Percentiles rank a stretch among this genome's conserved stretches.
Conservation (phyloP, 2,113 vertebrate genomes). For the Tichodroma muraria region DNA sequence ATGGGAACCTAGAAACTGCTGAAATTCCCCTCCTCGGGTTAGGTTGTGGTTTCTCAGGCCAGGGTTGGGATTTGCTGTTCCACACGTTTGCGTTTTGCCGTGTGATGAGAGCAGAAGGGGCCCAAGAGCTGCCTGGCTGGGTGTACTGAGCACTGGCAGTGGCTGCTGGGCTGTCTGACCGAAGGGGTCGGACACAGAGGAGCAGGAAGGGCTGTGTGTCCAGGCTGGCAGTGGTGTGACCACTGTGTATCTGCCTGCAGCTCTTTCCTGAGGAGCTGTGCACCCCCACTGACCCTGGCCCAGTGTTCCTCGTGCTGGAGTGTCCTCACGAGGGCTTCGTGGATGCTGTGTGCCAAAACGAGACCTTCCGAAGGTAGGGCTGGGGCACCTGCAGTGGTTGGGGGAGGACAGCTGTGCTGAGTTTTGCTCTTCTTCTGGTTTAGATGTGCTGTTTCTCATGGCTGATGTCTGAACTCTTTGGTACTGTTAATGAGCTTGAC, state of each 20-base stretch:
- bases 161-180: background rate
- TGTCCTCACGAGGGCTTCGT: slow-evolving; percentile 89
- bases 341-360: slow-evolving; percentile 71
- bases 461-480: background rate
- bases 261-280: slow-evolving; percentile 88
- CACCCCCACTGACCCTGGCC: slow-evolving; percentile 81
- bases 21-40: background rate
- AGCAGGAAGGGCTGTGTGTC: background rate
- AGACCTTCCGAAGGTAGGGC: slow-evolving; percentile 65
- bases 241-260: slow-evolving; percentile 58
- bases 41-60: background rate
- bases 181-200: accelerated
- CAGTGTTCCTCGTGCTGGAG: slow-evolving; percentile 83
- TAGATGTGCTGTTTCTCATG: background rate
- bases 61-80: background rate
- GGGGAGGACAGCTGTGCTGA: background rate
- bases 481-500: background rate
- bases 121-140: background rate
- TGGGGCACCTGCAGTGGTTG: accelerated
- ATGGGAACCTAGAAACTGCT: background rate
- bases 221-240: background rate
- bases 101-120: background rate
- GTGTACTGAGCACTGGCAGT: background rate
- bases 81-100: background rate
- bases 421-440: background rate